Evolutionary conservation across 2,797 vertebrate species (phyloP), one percentile per base, ranked within the genome.

Genomic region (Pyrocephalus nanus): DNA sequence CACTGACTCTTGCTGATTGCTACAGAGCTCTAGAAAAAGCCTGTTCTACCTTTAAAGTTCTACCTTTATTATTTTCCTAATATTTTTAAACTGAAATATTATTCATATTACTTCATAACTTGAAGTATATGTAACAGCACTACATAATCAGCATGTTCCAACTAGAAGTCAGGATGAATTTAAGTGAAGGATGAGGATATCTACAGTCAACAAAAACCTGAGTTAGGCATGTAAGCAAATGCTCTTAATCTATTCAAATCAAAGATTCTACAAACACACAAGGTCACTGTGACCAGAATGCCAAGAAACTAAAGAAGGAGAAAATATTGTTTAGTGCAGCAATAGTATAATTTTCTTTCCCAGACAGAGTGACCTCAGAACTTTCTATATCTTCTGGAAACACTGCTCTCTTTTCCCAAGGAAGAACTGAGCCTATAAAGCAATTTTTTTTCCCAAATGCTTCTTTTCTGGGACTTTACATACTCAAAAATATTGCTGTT

Each of bases 181-280:
- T 42, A 72, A 55, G 27, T 26, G 32, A 90, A 84, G 80, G 79
- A 88, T 73, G 86, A 86, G 48, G 64, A 65, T 80, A 95, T 77
- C 71, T 88, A 74, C 29, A 81, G 65, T 53, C 5, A 77, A 94
- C 54, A 92, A 92, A 93, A 77, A 29, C 22, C 65, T 8, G 8
- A 92, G 70, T 73, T 53, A 73, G n/a, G 18, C 53, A 71, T 34
- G 67, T 45, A 79, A 83, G 53, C 47, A 69, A 90, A 73, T 12
- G 11, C 20, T 81, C 42, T 79, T 71, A 71, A 90, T 77, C 80
- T 88, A 64, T 57, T 84, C 45, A 82, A 76, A 94, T 84, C 74
- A 92, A 82, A 82, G 47, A 81, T 47, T 79, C 66, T 85, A 55
- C 43, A 92, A 89, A 96, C 29, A 73, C 62, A 70, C 60, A 84